Conservation (phyloP, 2,797 vertebrate species). For the Propithecus perrieri region DNA sequence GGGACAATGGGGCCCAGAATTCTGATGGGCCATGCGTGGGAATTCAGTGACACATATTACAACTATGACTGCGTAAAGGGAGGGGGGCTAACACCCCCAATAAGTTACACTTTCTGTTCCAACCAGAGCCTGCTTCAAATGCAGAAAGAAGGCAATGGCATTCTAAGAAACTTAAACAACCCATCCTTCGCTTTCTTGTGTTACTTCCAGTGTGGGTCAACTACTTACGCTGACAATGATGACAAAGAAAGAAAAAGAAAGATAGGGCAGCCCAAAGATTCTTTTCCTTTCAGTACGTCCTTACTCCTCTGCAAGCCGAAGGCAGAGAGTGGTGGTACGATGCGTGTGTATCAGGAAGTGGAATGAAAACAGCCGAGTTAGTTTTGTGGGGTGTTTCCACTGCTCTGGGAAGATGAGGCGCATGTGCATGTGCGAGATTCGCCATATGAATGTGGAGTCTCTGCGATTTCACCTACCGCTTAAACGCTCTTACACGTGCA, state of each 20-base stretch:
- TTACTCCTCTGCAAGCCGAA: background rate
- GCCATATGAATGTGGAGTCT: fast-evolving
- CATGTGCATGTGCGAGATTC: background rate
- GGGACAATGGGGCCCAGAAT: fast-evolving
- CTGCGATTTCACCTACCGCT: fast-evolving
- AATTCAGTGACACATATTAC: background rate
- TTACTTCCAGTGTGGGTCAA: background rate
- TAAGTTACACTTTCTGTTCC: background rate
- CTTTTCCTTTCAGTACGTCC: background rate
- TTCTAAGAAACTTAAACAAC: background rate
- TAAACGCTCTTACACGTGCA: background rate
- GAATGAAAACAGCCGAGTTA: background rate
- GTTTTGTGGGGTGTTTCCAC: background rate
- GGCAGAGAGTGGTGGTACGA: background rate
- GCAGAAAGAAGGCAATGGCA: background rate
- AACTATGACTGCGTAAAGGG: no score
- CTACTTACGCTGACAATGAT: background rate
- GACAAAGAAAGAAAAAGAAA: background rate
- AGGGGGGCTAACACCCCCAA: fast-evolving
- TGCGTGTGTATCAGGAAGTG: fast-evolving
- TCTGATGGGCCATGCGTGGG: background rate
- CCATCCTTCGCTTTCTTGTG: background rate
- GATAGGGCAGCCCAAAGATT: fast-evolving
- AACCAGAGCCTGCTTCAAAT: background rate
- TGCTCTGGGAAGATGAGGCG: background rate